Conservation (phyloP, 2,797 vertebrate species). For the Kryptolebias ocellatus region DNA sequence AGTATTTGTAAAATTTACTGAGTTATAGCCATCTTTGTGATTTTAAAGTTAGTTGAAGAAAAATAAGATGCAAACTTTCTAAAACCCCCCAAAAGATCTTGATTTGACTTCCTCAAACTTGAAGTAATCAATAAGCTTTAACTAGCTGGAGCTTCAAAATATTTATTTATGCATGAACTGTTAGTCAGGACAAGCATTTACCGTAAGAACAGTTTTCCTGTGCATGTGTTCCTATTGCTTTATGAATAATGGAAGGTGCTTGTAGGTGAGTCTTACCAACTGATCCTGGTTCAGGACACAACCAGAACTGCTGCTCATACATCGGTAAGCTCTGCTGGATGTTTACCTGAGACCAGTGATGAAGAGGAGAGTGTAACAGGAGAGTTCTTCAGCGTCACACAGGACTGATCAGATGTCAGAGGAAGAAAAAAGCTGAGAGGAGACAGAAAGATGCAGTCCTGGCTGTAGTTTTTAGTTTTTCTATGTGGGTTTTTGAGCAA, state of each 20-base stretch:
- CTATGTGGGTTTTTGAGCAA: slow-evolving; percentile 20
- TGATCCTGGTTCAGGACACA: slow-evolving; percentile 41
- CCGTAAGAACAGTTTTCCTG: slow-evolving; percentile 3
- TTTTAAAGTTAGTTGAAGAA: no score
- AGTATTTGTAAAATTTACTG: no score
- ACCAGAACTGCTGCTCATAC: slow-evolving; percentile 1
- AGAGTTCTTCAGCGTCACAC: slow-evolving; percentile 53
- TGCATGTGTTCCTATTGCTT: slow-evolving; percentile 14
- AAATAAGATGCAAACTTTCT: no score
- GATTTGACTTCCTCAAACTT: no score
- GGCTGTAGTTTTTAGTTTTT: slow-evolving; percentile 1
- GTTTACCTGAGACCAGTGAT: slow-evolving; percentile 23
- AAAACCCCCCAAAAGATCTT: no score
- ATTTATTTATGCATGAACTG: not conserved
- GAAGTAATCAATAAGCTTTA: no score
- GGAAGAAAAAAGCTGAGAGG: slow-evolving; percentile 26
- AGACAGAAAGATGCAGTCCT: slow-evolving; percentile 32
- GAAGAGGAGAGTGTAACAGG: slow-evolving; percentile 59
- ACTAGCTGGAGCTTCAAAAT: no score
- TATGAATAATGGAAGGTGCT: slow-evolving; percentile 60
- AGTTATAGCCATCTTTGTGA: no score
- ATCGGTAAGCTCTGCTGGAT: not conserved
- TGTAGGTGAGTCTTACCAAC: slow-evolving; percentile 48
- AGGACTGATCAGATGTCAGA: slow-evolving; percentile 63
- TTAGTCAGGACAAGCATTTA: slow-evolving; percentile 1